Evolutionary conservation across 1,140 invertebrate genomes (phyloP).

Genomic region (Cataglyphis hispanica): DNA sequence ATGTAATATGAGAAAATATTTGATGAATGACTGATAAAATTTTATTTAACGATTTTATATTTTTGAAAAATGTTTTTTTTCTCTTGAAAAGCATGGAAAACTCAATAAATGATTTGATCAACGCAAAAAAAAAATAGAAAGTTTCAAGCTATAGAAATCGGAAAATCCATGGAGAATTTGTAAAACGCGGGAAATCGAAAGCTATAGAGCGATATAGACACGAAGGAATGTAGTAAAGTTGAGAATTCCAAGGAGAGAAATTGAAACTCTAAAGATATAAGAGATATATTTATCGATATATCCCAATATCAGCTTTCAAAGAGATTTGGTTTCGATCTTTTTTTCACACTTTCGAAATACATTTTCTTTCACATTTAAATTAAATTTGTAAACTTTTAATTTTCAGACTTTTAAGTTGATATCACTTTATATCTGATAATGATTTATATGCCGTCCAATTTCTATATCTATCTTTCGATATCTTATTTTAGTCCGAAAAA

Average conservation of each 20-base stretch:
- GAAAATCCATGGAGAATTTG: conserved; percentile 41
- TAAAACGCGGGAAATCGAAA: conserved; percentile 18
- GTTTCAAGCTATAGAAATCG: conserved; percentile 24
- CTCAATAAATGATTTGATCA: conserved; percentile 13
- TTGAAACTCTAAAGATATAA: not conserved
- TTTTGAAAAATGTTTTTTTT: not conserved
- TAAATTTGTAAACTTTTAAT: conserved; percentile 3
- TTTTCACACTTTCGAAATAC: not conserved
- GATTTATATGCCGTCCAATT: not conserved
- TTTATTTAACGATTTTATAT: not conserved
- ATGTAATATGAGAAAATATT: not conserved
- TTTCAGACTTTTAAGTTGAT: conserved; percentile 16
- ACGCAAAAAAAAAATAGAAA: conserved; percentile 30
- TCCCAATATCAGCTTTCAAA: conserved; percentile 10
- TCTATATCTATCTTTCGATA: not conserved
- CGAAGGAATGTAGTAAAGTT: conserved; percentile 32
- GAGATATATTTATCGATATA: conserved; percentile 35
- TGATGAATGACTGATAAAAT: not conserved
- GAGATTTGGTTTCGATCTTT: conserved; percentile 3
- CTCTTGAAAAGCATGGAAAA: not conserved
- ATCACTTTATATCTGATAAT: not conserved
- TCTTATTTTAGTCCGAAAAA: not conserved
- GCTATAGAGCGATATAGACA: conserved; percentile 6
- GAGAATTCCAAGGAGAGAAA: conserved; percentile 11
- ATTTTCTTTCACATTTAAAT: conserved; percentile 23